Conservation (phyloP, 2,888 invertebrate species). For the Thecophora atra region DNA sequence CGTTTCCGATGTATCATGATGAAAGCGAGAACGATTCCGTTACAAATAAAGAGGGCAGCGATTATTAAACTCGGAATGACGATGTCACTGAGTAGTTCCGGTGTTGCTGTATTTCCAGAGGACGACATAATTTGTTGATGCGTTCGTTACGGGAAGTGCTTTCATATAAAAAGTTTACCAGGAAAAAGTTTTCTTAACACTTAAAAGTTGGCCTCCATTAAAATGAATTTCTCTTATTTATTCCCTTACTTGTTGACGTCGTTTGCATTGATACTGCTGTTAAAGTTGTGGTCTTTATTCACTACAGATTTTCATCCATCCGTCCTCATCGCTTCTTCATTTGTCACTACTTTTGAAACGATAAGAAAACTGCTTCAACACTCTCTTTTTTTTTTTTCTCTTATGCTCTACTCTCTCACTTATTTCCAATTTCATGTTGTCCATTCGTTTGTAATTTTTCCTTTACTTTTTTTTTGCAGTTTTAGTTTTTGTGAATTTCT, state of each 20-base stretch:
- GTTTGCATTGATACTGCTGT: background rate
- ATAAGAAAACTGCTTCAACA: conserved; percentile 13
- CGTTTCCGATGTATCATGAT: conserved; percentile 53
- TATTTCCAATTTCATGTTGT: background rate
- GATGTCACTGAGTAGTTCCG: conserved; percentile 52
- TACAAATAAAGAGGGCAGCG: conserved; percentile 49
- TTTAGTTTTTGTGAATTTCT: background rate
- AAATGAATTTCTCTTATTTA: background rate
- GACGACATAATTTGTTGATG: background rate
- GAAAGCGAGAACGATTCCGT: conserved; percentile 51
- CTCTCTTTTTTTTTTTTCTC: conserved; percentile 12
- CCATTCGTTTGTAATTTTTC: background rate
- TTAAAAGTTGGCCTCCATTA: background rate
- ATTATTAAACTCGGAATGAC: conserved; percentile 52
- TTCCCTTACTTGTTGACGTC: background rate
- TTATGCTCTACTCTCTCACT: background rate
- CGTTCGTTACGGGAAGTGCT: background rate
- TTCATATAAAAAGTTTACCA: background rate
- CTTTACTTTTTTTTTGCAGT: conserved; percentile 2
- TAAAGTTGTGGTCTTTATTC: conserved; percentile 15
- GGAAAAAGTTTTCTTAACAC: background rate
- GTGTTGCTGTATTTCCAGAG: conserved; percentile 36
- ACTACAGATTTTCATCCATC: background rate
- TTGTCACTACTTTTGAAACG: conserved; percentile 17
- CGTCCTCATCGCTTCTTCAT: background rate